phyloP scores from a whole-genome alignment of 2,888 invertebrate genomes.

The Trachelus tabidus region DNA sequence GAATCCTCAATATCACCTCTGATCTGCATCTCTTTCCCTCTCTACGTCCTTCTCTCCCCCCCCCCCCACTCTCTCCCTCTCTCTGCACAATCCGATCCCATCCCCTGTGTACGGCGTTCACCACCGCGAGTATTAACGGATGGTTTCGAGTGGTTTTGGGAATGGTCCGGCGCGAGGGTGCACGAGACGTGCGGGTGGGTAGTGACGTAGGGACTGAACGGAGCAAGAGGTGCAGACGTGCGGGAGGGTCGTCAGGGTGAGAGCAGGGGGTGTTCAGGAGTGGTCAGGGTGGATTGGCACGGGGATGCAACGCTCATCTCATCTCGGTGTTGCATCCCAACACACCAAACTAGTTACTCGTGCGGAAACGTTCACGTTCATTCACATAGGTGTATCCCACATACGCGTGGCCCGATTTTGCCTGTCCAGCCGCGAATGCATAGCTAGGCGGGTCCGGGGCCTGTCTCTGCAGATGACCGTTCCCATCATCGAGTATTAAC shows the following conservation, averaged over 20 bases:
- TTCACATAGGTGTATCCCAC: slow-evolving; percentile 41
- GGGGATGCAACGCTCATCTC: slow-evolving; percentile 28
- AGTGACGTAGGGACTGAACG: background rate
- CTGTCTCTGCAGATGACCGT: slow-evolving; percentile 67
- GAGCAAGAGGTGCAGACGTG: slow-evolving; percentile 14
- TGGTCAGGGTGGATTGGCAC: background rate
- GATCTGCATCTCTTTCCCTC: slow-evolving; percentile 7
- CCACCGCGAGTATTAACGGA: slow-evolving; percentile 54
- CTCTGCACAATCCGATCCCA: slow-evolving; percentile 21
- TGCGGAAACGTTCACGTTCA: slow-evolving; percentile 4
- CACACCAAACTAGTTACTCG: slow-evolving; percentile 2
- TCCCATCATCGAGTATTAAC: slow-evolving; percentile 67
- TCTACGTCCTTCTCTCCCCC: slow-evolving; percentile 12
- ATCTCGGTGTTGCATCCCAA: slow-evolving; percentile 32
- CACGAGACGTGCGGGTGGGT: background rate
- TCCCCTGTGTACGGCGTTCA: slow-evolving; percentile 27
- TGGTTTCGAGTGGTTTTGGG: slow-evolving; percentile 53
- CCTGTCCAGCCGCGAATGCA: slow-evolving; percentile 50
- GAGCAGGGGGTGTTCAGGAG: background rate
- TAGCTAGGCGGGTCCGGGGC: slow-evolving; percentile 32
- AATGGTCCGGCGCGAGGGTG: slow-evolving; percentile 28
- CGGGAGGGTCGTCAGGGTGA: slow-evolving; percentile 40
- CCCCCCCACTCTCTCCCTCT: slow-evolving; percentile 7
- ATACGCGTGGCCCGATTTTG: slow-evolving; percentile 61
- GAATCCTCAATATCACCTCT: slow-evolving; percentile 9